Evolutionary conservation across 2,888 invertebrate species (phyloP).

Genomic region (Troides aeacus): DNA sequence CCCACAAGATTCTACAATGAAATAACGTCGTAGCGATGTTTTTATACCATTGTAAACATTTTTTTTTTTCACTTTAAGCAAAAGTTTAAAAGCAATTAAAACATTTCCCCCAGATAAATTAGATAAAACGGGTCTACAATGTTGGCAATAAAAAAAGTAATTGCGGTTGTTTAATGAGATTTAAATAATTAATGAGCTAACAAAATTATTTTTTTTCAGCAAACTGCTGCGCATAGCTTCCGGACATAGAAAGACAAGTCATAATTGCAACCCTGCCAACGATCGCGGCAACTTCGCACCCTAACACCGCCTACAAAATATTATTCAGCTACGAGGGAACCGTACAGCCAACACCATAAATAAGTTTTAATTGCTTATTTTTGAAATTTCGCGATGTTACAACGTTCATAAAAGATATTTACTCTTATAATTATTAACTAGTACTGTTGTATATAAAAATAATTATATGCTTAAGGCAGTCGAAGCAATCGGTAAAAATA

Average conservation of each 20-base stretch:
- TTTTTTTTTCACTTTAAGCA: not conserved
- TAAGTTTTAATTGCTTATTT: conserved; percentile 30
- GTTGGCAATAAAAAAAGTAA: conserved; percentile 41
- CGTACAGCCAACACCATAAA: conserved; percentile 45
- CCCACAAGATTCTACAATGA: too few relatives aligned
- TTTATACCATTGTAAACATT: too few relatives aligned
- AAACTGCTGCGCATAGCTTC: conserved; percentile 56
- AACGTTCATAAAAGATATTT: not conserved
- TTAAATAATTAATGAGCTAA: conserved; percentile 80
- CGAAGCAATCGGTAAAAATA: too few relatives aligned
- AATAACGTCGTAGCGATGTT: too few relatives aligned
- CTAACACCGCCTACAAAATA: conserved; percentile 39
- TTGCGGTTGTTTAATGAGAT: conserved; percentile 78
- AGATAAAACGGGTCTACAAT: conserved; percentile 22
- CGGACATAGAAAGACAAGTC: conserved; percentile 67
- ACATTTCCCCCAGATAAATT: conserved; percentile 25
- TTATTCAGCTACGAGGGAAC: conserved; percentile 43
- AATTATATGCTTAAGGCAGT: too few relatives aligned
- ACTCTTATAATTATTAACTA: too few relatives aligned
- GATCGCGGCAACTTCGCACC: conserved; percentile 32
- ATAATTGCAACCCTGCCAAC: conserved; percentile 67
- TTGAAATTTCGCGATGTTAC: conserved; percentile 14
- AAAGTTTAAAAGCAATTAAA: conserved; percentile 29
- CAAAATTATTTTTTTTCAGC: conserved; percentile 78
- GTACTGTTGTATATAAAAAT: too few relatives aligned